phyloP scores from a whole-genome alignment of 2,113 vertebrate genomes.

The Barnardius zonarius region DNA sequence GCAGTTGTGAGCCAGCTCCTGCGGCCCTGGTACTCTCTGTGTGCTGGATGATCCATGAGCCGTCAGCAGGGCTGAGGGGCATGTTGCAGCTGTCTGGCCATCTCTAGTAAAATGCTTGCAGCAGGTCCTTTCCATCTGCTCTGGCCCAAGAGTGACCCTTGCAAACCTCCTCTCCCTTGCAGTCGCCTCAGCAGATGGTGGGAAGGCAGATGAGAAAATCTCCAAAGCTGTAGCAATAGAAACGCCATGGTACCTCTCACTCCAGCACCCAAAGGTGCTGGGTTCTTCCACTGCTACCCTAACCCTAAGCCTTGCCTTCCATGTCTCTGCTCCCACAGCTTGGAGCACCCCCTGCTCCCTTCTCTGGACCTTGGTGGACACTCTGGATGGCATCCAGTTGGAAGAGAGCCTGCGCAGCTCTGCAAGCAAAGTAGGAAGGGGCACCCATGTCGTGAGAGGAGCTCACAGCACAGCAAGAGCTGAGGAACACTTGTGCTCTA shows the following conservation, averaged over 20 bases:
- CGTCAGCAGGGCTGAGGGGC: not conserved
- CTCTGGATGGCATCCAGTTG: not conserved
- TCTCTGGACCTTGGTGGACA: not conserved
- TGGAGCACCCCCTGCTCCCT: not conserved
- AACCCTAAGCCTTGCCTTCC: not conserved
- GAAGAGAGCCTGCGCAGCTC: not conserved
- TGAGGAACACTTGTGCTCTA: not conserved
- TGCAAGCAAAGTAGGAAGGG: not conserved
- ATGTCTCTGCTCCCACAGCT: not conserved
- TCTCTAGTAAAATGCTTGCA: not conserved
- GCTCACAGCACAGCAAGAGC: not conserved
- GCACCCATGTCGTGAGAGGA: not conserved
- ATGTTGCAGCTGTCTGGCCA: slow-evolving; percentile 14
- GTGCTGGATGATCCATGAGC: not conserved
- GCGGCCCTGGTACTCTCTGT: not conserved
- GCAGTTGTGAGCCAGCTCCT: not conserved
- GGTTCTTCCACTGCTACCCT: not conserved
- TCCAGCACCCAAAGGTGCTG: not conserved
- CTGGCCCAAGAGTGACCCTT: slow-evolving; percentile 33
- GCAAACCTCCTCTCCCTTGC: not conserved
- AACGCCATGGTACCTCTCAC: not conserved
- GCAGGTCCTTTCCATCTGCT: slow-evolving; percentile 52
- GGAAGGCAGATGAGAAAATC: not conserved
- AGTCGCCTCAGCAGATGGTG: slow-evolving; percentile 13
- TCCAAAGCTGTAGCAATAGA: not conserved